Conservation (phyloP, 2,888 invertebrate species). For the Eupithecia dodoneata region DNA sequence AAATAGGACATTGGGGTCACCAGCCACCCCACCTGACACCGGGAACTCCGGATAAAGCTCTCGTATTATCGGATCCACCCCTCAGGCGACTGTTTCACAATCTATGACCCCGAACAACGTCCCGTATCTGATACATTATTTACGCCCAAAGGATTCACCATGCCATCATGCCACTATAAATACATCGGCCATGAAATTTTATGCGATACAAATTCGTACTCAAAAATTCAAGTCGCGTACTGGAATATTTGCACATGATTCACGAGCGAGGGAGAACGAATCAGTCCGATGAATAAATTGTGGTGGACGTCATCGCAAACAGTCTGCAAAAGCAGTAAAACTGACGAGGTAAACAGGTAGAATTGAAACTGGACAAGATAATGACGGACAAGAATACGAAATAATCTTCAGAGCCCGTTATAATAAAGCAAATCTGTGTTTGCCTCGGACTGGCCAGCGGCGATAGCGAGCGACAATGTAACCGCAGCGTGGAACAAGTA, state of each 20-base stretch:
- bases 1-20: conserved; percentile 51
- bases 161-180: conserved; percentile 43
- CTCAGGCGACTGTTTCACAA: conserved; percentile 24
- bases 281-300: conserved; percentile 25
- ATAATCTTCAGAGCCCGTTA: conserved; percentile 28
- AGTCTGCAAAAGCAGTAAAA: not conserved
- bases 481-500: conserved; percentile 33
- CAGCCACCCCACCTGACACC: conserved; percentile 59
- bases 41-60: conserved; percentile 51
- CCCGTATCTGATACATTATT: conserved; percentile 63
- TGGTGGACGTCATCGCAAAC: conserved; percentile 21
- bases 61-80: conserved; percentile 54
- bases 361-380: conserved; percentile 32
- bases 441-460: conserved; percentile 24
- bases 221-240: conserved; percentile 42
- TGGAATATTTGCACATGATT: conserved; percentile 47
- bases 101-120: conserved; percentile 55
- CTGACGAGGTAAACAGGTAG: conserved; percentile 5
- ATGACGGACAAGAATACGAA: conserved; percentile 24
- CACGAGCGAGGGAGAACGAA: conserved; percentile 42
- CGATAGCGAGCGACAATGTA: conserved; percentile 35
- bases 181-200: conserved; percentile 36
- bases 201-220: conserved; percentile 47
- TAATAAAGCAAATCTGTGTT: conserved; percentile 28
- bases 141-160: conserved; percentile 53